Evolutionary conservation across 1,140 invertebrate species (phyloP).

Genomic region (Caerostris extrusa): DNA sequence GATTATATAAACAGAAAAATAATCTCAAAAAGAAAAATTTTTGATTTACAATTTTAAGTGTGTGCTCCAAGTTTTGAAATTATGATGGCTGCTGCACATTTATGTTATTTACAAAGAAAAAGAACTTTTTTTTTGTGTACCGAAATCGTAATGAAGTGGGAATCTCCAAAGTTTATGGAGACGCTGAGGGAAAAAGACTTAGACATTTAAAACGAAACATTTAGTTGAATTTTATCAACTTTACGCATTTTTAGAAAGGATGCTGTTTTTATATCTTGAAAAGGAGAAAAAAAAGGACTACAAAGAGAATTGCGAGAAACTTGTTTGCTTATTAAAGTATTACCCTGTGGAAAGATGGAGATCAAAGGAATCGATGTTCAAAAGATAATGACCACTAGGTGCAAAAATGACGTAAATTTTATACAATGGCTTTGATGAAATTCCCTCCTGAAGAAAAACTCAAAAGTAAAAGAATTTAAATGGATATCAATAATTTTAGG

Average conservation of each 20-base stretch:
- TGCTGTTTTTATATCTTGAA: background rate
- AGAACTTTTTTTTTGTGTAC: background rate
- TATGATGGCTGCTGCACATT: background rate
- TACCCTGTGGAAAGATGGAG: background rate
- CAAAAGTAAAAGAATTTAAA: too few relatives aligned
- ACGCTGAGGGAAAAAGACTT: background rate
- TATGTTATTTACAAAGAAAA: background rate
- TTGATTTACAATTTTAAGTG: too few relatives aligned
- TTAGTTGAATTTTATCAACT: background rate
- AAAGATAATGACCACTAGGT: background rate
- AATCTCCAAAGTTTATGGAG: background rate
- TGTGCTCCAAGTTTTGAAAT: too few relatives aligned
- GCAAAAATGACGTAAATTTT: background rate
- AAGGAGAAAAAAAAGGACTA: background rate
- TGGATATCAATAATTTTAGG: too few relatives aligned
- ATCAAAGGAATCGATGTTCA: background rate
- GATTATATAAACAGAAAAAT: too few relatives aligned
- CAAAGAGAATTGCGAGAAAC: background rate
- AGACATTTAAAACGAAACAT: background rate
- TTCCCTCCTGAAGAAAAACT: too few relatives aligned
- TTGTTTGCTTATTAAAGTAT: constrained; percentile 31
- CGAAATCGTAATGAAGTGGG: background rate
- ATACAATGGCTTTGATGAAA: too few relatives aligned
- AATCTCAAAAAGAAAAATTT: too few relatives aligned
- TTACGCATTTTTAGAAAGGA: background rate